Base-by-base conservation (phyloP, 2,797 vertebrate genomes). In the Melanotaenia parkinsoni region DNA sequence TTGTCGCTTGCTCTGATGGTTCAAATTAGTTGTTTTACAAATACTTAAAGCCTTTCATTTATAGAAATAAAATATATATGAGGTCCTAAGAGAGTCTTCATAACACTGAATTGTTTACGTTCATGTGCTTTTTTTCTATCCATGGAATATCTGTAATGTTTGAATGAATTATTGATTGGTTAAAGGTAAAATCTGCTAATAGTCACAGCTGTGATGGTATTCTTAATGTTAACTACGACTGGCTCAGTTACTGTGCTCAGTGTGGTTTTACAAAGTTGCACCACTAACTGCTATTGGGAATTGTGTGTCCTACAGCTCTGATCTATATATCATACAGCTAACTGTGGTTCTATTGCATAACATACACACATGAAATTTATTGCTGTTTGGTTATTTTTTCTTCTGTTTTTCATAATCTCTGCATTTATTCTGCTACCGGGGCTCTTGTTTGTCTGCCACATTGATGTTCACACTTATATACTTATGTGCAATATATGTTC, bases 291-390 rank as follows among this genome's bases (percentile, higher is more conserved):
- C 67, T 73, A 86, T 88, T 68, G 77, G 87, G 88, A 88, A 77
- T 59, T 67, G 51, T 57, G 62, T 81, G 54, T 73, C 91, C 91
- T 69, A 1, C 68, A 86, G 92, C 85, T 81, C 35, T 85, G 83
- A 92, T 93, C 92, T 67, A 86, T 84, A 90, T 70, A 75, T 73
- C 63, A 70, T 58, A 80, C 45, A 74, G 76, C 65, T 73, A 59
- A 43, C 32, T 74, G 56, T 65, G 76, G 30, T 60, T 67, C 37
- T 33, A n/a, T 92, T 93, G 80, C 68, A 20, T 92, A 91, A 93
- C 77, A 56, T 30, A 85, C 53, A 56, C 26, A 14, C 24, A 87
- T 80, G 54, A 80, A 80, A 77, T 73, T 67, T 47, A 70, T 72
- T 50, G 9, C 2, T 37, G 53, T 53, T 67, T 47, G 53, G 32